phyloP scores from a whole-genome alignment of 2,113 vertebrate species.

The Nannospalax galili region DNA sequence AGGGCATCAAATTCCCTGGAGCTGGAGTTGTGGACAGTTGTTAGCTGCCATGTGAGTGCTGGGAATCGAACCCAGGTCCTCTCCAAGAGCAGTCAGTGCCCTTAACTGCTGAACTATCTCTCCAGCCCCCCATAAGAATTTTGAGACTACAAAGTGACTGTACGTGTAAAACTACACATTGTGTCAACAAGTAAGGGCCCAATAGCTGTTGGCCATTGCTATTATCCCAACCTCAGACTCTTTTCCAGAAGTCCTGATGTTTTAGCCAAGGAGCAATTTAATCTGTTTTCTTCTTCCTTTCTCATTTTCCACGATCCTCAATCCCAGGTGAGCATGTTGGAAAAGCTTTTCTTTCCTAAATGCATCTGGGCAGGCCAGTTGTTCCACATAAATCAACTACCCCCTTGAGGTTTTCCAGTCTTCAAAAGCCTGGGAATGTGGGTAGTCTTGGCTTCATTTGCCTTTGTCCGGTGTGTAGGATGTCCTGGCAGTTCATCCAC shows the following conservation, averaged over 20 bases:
- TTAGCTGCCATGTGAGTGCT: too few species aligned
- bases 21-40: too few species aligned
- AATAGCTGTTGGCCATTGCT: slow-evolving; percentile 14
- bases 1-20: too few species aligned
- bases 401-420: slow-evolving; percentile 74
- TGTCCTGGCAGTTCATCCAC: slow-evolving; percentile 84
- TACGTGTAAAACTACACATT: not conserved
- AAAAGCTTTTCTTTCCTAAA: slow-evolving; percentile 69
- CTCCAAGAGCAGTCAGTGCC: too few species aligned
- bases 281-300: slow-evolving; percentile 47
- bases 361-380: slow-evolving; percentile 78
- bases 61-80: too few species aligned
- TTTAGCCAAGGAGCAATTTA: slow-evolving; percentile 60
- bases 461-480: slow-evolving; percentile 85
- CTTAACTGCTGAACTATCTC: too few species aligned
- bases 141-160: not conserved
- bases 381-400: slow-evolving; percentile 81
- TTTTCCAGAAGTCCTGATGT: slow-evolving; percentile 15
- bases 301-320: slow-evolving; percentile 70
- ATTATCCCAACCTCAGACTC: not conserved
- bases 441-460: slow-evolving; percentile 84
- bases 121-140: not conserved
- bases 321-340: slow-evolving; percentile 79
- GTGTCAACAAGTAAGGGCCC: not conserved
- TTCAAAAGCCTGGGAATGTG: slow-evolving; percentile 79